Percentiles rank a stretch among this genome's conserved stretches.
phyloP scores from a whole-genome alignment of 1,140 invertebrate genomes.

The Tenebrio molitor region DNA sequence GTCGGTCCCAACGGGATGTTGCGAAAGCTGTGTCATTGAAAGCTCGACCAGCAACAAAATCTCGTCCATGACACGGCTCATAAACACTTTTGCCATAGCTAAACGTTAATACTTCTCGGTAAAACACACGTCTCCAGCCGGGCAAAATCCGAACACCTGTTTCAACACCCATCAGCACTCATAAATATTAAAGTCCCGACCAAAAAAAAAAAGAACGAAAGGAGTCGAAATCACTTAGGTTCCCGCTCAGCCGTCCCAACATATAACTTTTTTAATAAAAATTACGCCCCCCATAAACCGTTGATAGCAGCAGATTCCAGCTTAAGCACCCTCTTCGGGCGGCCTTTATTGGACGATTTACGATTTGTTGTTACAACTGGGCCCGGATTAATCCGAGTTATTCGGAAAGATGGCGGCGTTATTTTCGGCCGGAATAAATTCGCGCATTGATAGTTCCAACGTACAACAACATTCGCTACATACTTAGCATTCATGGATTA shows the following conservation, averaged over 20 bases:
- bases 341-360: constrained; percentile 31
- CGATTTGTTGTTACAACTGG: constrained; percentile 35
- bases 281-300: constrained; percentile 4
- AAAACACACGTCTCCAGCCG: neutral
- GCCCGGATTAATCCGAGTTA: constrained; percentile 19
- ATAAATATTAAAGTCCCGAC: neutral
- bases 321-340: neutral
- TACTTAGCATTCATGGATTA: constrained; percentile 49
- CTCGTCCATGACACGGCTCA: constrained; percentile 1
- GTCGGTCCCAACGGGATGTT: neutral
- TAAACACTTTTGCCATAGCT: constrained; percentile 15
- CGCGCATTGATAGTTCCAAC: constrained; percentile 42
- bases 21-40: neutral
- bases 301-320: constrained; percentile 20
- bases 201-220: no score
- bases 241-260: no score
- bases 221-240: no score
- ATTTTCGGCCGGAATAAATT: constrained; percentile 29
- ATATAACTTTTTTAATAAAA: constrained; percentile 27
- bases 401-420: constrained; percentile 30
- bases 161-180: neutral
- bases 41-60: constrained; percentile 18
- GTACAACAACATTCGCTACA: constrained; percentile 45
- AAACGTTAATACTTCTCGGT: constrained; percentile 23
- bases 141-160: neutral